Percentiles rank a stretch among this genome's conserved stretches.
These are phyloP conservation scores for Peromyscus eremicus DNA, from an alignment of 2,797 vertebrate species.

Conservation along the genomic window DNA sequence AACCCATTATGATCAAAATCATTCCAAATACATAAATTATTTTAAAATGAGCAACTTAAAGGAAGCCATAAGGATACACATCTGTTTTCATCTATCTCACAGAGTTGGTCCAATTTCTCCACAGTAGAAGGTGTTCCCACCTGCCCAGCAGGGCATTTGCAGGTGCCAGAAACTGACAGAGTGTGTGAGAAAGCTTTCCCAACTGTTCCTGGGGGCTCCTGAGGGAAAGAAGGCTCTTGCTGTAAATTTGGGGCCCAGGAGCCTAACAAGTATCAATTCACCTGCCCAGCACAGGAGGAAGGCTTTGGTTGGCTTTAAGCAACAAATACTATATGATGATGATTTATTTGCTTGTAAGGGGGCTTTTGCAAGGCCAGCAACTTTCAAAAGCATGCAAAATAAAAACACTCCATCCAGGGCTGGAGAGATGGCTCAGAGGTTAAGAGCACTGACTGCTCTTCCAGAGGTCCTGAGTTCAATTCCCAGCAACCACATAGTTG, in stretches of 20 bases:
- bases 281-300: neutral
- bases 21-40: slow-evolving; percentile 15
- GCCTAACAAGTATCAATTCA: neutral
- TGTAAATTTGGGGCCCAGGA: neutral
- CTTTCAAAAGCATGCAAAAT: neutral
- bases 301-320: slow-evolving; percentile 36
- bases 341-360: slow-evolving; percentile 21
- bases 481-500: too few relatives aligned
- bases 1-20: slow-evolving; percentile 12
- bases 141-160: neutral
- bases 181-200: neutral
- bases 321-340: neutral
- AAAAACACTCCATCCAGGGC: neutral
- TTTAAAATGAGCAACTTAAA: slow-evolving; percentile 45
- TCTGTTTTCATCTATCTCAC: slow-evolving; percentile 18
- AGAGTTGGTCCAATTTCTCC: slow-evolving; percentile 7
- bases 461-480: too few relatives aligned
- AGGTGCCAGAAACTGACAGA: neutral
- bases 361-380: neutral
- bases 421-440: too few relatives aligned
- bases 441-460: too few relatives aligned
- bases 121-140: neutral
- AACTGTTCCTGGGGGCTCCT: neutral
- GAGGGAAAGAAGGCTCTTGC: neutral
- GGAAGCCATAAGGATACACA: neutral